Conservation (phyloP, 2,797 vertebrate species). For the Phaenicophaeus curvirostris region DNA sequence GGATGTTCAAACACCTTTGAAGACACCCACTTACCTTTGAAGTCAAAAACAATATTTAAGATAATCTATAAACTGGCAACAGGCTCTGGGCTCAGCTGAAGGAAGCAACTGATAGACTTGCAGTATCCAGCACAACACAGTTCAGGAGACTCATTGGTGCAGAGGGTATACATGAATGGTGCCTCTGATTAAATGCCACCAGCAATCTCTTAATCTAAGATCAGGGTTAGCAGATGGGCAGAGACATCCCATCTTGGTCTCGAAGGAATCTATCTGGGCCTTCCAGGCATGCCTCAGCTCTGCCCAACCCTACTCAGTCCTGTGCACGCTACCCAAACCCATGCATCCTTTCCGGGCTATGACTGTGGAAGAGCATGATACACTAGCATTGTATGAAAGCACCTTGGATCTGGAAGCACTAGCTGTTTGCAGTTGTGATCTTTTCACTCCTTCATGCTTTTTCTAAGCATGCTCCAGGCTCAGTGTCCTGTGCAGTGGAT, state of each 20-base stretch:
- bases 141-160: neutral
- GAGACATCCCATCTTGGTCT: neutral
- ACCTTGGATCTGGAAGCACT: neutral
- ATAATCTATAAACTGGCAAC: neutral
- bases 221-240: neutral
- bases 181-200: conserved; percentile 10
- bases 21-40: neutral
- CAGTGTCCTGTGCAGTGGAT: neutral
- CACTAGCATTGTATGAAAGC: neutral
- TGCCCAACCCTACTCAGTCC: neutral
- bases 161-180: neutral
- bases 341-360: neutral
- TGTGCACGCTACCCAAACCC: neutral
- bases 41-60: conserved; percentile 36
- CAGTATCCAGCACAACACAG: neutral
- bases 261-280: neutral
- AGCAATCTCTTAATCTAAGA: neutral
- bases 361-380: neutral
- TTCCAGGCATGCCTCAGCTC: neutral
- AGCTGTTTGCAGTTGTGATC: neutral
- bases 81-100: neutral
- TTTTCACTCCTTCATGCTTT: neutral
- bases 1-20: conserved; percentile 1
- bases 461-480: neutral
- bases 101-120: neutral